Evolutionary conservation across 2,888 invertebrate species (phyloP).

Genomic region (Diadegma fenestrale): DNA sequence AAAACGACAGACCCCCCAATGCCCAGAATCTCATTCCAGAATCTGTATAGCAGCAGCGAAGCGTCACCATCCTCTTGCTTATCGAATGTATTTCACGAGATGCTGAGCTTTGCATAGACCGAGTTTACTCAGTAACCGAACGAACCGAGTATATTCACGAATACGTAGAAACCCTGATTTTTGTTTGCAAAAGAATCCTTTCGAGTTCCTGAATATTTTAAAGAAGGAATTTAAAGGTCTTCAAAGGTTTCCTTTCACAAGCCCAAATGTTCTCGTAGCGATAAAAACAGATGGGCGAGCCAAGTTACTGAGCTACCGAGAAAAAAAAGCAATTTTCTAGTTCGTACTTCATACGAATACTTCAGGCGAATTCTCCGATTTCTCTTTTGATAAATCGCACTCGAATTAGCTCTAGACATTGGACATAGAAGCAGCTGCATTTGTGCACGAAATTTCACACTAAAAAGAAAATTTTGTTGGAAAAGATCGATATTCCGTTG

Average conservation of each 20-base stretch:
- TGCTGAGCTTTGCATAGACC: conserved; percentile 21
- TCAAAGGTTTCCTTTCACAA: not conserved
- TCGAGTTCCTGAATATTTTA: not conserved
- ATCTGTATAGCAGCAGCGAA: conserved; percentile 31
- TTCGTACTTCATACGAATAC: too few species aligned
- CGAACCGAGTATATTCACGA: not conserved
- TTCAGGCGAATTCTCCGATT: not conserved
- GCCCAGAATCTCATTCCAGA: conserved; percentile 77
- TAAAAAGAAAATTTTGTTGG: too few species aligned
- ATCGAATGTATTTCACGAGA: conserved; percentile 51
- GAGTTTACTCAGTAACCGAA: conserved; percentile 40
- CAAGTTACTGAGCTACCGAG: too few species aligned
- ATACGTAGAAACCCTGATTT: not conserved
- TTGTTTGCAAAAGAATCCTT: not conserved
- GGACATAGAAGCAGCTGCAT: not conserved
- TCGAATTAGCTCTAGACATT: not conserved
- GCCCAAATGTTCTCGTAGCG: not conserved
- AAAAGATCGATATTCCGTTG: too few species aligned
- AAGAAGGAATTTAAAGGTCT: not conserved
- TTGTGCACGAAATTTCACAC: not conserved
- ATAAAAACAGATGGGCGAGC: too few species aligned
- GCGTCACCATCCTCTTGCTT: conserved; percentile 20
- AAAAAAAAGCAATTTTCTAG: too few species aligned
- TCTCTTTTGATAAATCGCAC: not conserved
- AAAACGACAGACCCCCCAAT: conserved; percentile 77